Base-by-base conservation (phyloP, 1,140 invertebrate genomes). In the Diabrotica virgifera region DNA sequence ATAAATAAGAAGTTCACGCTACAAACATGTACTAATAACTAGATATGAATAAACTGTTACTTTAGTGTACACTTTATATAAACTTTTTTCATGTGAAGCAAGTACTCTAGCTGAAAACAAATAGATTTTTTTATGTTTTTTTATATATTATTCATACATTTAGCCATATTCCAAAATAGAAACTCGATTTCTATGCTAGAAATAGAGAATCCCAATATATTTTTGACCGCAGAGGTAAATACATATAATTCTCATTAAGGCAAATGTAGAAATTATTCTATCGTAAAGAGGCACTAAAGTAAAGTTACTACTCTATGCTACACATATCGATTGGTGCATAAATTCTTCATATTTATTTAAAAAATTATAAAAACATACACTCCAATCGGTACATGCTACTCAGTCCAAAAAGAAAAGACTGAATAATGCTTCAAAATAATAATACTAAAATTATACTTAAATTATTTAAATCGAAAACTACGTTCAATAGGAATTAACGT, bases 1-100 rank as follows among this genome's bases (percentile, higher is more conserved):
- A 60, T 14, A 60, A 60, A 60, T 51, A 60, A 60, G n/a, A 60
- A 51, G 50, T 52, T 14, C 24, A 60, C 59, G 40, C 40, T 50
- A 60, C 59, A 60, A 51, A 51, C 40, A 60, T 60, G 59, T 60
- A 60, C 59, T 60, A 60, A 38, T 36, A 60, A n/a, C 59, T 60
- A 60, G 52, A 24, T 52, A 60, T 60, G 40, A 60, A 60, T 13
- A 59, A 40, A 40, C 36, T 11, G 10, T 24, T 24, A 24, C 24
- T 12, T 52, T 60, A 35, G 12, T 36, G 59, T 51, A 38, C 52
- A 52, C 14, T 40, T 46, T 57, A 7, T 6, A 35, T 51, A n/a
- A 59, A 60, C n/a, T 24, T 46, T 52, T 60, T 24, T 60, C 40
- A 36, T 52, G 59, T 60, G 24, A 60, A 60, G 59, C 59, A 60